Evolutionary conservation across 2,888 invertebrate species (phyloP).

Genomic region (Acleris cristana): DNA sequence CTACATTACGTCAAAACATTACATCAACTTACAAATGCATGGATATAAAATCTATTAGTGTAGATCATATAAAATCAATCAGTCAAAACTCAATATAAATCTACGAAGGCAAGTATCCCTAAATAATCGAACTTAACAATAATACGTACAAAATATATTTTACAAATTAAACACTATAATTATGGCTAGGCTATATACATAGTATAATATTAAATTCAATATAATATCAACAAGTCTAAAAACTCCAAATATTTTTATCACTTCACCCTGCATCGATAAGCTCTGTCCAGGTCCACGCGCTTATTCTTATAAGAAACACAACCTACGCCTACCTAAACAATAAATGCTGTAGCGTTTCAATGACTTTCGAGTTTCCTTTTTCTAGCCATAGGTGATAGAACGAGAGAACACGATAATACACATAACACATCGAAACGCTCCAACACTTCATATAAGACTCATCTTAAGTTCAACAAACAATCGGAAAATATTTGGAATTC

Average conservation of each 20-base stretch:
- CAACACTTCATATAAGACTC: slow-evolving; percentile 5
- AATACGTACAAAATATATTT: slow-evolving; percentile 42
- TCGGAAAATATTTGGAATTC: slow-evolving; percentile 34
- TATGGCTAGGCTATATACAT: slow-evolving; percentile 62
- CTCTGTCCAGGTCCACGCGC: slow-evolving; percentile 42
- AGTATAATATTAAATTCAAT: slow-evolving; percentile 63
- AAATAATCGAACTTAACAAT: slow-evolving; percentile 50
- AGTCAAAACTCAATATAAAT: slow-evolving; percentile 72
- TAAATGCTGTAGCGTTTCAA: too few relatives aligned
- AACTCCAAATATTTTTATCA: slow-evolving; percentile 39
- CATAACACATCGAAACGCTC: background rate
- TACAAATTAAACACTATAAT: slow-evolving; percentile 50
- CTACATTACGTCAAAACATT: slow-evolving; percentile 53
- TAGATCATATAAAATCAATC: slow-evolving; percentile 73
- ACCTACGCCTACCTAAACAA: background rate
- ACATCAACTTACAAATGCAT: slow-evolving; percentile 53
- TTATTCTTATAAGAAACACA: background rate
- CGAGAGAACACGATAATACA: background rate
- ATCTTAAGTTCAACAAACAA: background rate
- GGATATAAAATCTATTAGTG: slow-evolving; percentile 49
- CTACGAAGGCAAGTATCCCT: slow-evolving; percentile 76
- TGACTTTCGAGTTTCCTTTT: too few relatives aligned
- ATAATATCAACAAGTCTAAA: slow-evolving; percentile 64
- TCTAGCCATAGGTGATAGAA: background rate
- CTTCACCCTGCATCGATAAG: slow-evolving; percentile 48